Conservation (phyloP, 2,113 vertebrate species). For the Marcusenius ussheri region DNA sequence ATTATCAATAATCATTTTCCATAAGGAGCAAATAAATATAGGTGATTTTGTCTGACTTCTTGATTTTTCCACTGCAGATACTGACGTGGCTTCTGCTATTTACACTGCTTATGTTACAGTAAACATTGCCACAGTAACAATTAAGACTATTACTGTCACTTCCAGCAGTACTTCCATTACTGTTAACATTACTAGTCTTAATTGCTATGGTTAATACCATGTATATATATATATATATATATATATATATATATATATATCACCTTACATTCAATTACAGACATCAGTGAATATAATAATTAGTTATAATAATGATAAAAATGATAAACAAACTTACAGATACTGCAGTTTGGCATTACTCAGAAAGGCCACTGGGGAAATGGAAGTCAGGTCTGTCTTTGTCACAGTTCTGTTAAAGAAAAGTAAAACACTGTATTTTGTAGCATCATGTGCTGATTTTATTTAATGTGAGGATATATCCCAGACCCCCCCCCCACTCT, state of each 20-base stretch:
- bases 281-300: background rate
- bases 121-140: background rate
- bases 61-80: background rate
- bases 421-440: background rate
- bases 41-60: background rate
- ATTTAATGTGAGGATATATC: background rate
- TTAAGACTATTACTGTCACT: background rate
- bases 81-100: background rate
- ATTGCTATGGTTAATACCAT: background rate
- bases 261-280: background rate
- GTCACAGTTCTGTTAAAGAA: slow-evolving; percentile 75
- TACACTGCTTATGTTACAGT: background rate
- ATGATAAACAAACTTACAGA: slow-evolving; percentile 72
- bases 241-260: background rate
- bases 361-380: slow-evolving; percentile 80
- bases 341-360: slow-evolving; percentile 87
- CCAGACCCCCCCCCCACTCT: background rate
- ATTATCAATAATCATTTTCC: background rate
- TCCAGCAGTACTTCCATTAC: background rate
- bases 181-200: background rate
- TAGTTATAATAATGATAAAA: background rate
- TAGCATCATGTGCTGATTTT: background rate
- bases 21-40: background rate
- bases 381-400: slow-evolving; percentile 74
- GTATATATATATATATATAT: background rate